Evolutionary conservation across 2,797 vertebrate species (phyloP), one percentile per base, ranked within the genome.

Genomic region (Sebastes reedi): DNA sequence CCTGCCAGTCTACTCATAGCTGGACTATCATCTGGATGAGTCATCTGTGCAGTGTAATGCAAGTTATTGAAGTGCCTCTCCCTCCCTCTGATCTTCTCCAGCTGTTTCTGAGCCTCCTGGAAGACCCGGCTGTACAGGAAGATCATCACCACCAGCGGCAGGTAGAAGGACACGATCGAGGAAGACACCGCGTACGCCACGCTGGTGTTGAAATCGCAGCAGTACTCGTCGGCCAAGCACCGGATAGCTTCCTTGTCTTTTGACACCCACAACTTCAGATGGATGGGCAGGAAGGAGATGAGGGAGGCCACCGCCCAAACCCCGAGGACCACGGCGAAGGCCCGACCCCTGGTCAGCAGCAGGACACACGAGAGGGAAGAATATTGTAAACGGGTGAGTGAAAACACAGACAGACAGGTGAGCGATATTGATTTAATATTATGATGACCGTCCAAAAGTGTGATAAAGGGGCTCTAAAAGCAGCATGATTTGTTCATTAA

Each of bases 271-370:
- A 97, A 95, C 83, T 96, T 92, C 96, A 98, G 97, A 87, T 98
- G 96, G 89, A 99, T 98, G 78, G 98, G 98, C 88, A 98, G 87
- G 92, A 99, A 99, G 80, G 99, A 99, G 90, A 98, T 99, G 62
- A 99, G 97, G 13, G 91, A 96, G 0, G 99, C 99, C 72, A 99
- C 97, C 0, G 89, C 86, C 99, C 99, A 99, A 52, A 99, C 98
- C 2, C 93, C 77, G 0, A 99, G 68, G 78, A 99, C 94, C 79
- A 96, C 96, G 52, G 96, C 84, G 0, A 97, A 93, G 3, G 98
- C 99, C 82, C 97, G 97, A 76, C 95, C 95, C 92, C 98, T 99
- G 87, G 94, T 96, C 88, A 96, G 89, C 69, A 97, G 88, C 76
- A 75, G 16, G 46, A 76, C 29, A 76, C 66, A 69, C 46, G 13